phyloP scores from a whole-genome alignment of 2,888 invertebrate genomes.

The Siphonodentalium dalli region DNA sequence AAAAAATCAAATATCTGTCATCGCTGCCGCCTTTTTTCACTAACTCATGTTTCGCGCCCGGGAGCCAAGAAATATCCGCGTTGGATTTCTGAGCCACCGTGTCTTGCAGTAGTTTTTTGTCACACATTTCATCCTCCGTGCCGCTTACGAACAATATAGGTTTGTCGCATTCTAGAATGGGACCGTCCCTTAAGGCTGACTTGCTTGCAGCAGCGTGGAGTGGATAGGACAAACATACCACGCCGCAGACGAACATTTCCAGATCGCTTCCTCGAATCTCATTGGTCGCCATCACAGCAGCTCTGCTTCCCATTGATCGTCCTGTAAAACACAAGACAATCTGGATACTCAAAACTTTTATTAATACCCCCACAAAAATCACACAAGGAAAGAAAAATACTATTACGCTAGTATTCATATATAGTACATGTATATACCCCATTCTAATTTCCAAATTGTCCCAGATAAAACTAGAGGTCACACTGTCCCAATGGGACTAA shows the following conservation, averaged over 20 bases:
- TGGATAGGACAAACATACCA: conserved; percentile 36
- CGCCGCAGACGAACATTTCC: conserved; percentile 21
- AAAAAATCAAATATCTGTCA: too few species aligned
- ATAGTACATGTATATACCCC: too few species aligned
- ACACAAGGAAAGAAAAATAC: too few species aligned
- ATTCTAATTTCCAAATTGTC: too few species aligned
- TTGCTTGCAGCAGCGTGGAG: conserved; percentile 27
- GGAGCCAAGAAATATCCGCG: conserved; percentile 24
- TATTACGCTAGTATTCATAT: too few species aligned
- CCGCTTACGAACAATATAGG: conserved; percentile 32
- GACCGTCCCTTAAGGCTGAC: conserved; percentile 23
- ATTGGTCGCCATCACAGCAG: conserved; percentile 28
- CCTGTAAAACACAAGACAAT: too few species aligned
- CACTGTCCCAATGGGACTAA: too few species aligned
- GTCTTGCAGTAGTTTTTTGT: conserved; percentile 11
- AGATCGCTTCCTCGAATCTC: conserved; percentile 8
- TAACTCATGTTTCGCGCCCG: conserved; percentile 26
- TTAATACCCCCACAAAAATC: too few species aligned
- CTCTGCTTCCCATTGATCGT: conserved; percentile 37
- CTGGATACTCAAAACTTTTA: too few species aligned
- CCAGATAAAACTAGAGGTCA: too few species aligned
- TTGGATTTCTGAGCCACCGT: conserved; percentile 8
- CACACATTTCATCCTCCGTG: conserved; percentile 30
- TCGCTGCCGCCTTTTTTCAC: conserved; percentile 13
- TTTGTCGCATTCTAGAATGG: conserved; percentile 19